Conservation (phyloP, 2,797 vertebrate genomes). For the Kryptolebias ocellatus region DNA sequence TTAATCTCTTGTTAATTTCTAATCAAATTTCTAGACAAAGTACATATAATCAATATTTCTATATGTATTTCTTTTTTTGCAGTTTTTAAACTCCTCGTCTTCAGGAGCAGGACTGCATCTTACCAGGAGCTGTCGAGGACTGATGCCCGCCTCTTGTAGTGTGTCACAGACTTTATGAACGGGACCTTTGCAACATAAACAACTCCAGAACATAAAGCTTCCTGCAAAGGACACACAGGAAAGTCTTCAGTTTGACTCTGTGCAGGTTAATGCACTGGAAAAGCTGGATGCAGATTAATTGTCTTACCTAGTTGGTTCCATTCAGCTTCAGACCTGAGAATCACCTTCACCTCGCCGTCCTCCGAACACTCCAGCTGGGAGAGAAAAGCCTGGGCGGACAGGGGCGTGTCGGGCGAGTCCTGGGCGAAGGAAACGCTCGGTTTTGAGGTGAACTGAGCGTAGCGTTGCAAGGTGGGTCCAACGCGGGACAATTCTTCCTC, state of each 20-base stretch:
- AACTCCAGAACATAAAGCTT: slow-evolving; percentile 94
- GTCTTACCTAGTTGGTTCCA: slow-evolving; percentile 80
- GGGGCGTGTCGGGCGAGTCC: slow-evolving; percentile 69
- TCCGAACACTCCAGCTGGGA: slow-evolving; percentile 87
- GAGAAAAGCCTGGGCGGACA: slow-evolving; percentile 88
- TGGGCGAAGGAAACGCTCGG: slow-evolving; percentile 84
- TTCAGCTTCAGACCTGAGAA: slow-evolving; percentile 67
- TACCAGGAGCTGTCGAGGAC: slow-evolving; percentile 93
- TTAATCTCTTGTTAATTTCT: too few species aligned
- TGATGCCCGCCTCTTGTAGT: slow-evolving; percentile 88
- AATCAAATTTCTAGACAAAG: neutral
- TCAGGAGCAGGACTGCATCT: slow-evolving; percentile 28
- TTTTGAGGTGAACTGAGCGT: slow-evolving; percentile 82
- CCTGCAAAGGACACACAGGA: slow-evolving; percentile 78
- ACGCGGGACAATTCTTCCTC: slow-evolving; percentile 86
- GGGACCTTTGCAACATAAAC: slow-evolving; percentile 88
- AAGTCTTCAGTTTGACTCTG: neutral
- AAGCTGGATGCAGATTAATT: neutral
- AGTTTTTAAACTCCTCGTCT: neutral
- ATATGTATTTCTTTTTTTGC: neutral
- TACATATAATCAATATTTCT: too few species aligned
- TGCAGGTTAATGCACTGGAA: neutral
- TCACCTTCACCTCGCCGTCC: slow-evolving; percentile 78
- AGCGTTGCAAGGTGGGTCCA: slow-evolving; percentile 83
- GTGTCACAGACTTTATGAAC: slow-evolving; percentile 85